Conservation (phyloP, 35 echinoderm and acorn worm species). For the Strongylocentrotus purpuratus region DNA sequence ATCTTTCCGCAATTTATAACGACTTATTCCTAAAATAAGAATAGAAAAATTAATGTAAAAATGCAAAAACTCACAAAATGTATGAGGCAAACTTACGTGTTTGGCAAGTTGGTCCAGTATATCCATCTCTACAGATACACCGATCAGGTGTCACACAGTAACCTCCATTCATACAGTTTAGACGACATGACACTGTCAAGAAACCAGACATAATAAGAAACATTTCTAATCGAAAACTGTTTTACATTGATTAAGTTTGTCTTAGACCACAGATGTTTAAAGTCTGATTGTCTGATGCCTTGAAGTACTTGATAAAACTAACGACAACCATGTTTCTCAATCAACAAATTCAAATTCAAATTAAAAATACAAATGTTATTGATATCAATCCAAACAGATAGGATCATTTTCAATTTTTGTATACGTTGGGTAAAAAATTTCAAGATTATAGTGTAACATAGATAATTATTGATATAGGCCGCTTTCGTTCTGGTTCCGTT, state of each 20-base stretch:
- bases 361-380: no score
- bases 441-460: no score
- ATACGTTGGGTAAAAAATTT: no score
- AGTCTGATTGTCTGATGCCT: not conserved
- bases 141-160: slow-evolving; percentile 60
- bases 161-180: slow-evolving; percentile 72
- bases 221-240: not conserved
- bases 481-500: not conserved
- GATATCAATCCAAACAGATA: no score
- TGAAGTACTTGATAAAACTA: not conserved
- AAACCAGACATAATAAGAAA: not conserved
- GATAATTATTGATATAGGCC: not conserved
- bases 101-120: slow-evolving; percentile 56
- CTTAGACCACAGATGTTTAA: not conserved
- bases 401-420: no score
- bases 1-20: no score
- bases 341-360: no score
- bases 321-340: not conserved
- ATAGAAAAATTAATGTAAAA: no score
- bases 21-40: no score
- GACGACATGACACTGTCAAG: slow-evolving; percentile 59
- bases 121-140: slow-evolving; percentile 59
- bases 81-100: slow-evolving; percentile 51
- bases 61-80: no score
- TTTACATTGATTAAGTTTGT: not conserved